phyloP scores from a whole-genome alignment of 2,888 invertebrate genomes.

The Nemurella pictetii region DNA sequence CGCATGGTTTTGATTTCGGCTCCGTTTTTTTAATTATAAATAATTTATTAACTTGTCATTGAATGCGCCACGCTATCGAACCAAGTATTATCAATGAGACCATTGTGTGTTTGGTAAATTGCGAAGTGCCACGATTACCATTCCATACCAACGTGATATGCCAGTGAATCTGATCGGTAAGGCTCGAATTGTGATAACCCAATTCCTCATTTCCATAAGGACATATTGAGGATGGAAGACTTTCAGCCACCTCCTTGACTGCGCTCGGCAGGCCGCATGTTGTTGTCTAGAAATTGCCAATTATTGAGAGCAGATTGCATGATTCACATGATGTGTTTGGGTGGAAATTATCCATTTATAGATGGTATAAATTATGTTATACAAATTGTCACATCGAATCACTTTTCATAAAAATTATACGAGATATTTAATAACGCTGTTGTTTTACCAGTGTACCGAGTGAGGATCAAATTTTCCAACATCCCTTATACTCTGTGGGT shows the following conservation, averaged over 20 bases:
- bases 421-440: neutral
- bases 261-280: neutral
- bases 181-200: neutral
- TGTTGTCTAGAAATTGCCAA: neutral
- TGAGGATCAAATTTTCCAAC: neutral
- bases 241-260: neutral
- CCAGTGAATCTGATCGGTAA: neutral
- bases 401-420: neutral
- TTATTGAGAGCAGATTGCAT: neutral
- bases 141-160: neutral
- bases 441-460: neutral
- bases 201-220: neutral
- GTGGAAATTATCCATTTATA: neutral
- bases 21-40: neutral
- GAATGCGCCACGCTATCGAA: neutral
- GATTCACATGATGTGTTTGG: neutral
- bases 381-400: neutral
- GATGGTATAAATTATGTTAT: neutral
- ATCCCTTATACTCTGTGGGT: neutral
- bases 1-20: neutral
- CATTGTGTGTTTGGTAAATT: neutral
- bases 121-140: neutral
- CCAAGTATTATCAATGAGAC: neutral
- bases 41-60: neutral
- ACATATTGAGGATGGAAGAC: neutral